A percentile compares a stretch with the other conserved stretches of the same genome.
Conservation (phyloP, 2,113 vertebrate species). For the Pachypanchax playfairii region DNA sequence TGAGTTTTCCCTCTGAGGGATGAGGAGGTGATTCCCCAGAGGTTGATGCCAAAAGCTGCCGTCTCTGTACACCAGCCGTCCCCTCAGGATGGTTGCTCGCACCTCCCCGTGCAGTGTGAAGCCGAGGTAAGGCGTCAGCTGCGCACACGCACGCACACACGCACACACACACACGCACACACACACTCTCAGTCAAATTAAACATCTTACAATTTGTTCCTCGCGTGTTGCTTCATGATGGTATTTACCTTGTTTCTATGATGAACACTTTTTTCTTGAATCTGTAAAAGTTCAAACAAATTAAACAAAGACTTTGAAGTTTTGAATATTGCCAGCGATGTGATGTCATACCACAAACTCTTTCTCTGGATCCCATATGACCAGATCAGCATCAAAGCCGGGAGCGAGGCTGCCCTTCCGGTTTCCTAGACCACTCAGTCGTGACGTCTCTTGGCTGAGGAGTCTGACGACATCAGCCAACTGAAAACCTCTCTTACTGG, state of each 20-base stretch:
- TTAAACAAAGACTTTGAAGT: background rate
- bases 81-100: slow-evolving; percentile 77
- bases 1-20: slow-evolving; percentile 35
- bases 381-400: slow-evolving; percentile 82
- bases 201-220: background rate
- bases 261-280: slow-evolving; percentile 73
- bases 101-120: slow-evolving; percentile 76
- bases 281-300: slow-evolving; percentile 59
- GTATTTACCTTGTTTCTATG: slow-evolving; percentile 83
- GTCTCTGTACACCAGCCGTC: slow-evolving; percentile 79
- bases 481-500: slow-evolving; percentile 76
- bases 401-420: slow-evolving; percentile 75
- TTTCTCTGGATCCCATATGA: slow-evolving; percentile 84
- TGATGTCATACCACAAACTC: slow-evolving; percentile 73
- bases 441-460: slow-evolving; percentile 78
- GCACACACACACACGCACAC: slow-evolving; percentile 4
- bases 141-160: slow-evolving; percentile 15
- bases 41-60: slow-evolving; percentile 76
- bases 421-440: slow-evolving; percentile 75
- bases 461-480: slow-evolving; percentile 76
- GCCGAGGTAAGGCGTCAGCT: slow-evolving; percentile 84
- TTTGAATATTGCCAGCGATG: too few relatives aligned
- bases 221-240: background rate
- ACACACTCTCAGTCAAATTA: too few relatives aligned
- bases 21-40: slow-evolving; percentile 76